Conservation (phyloP, 2,888 invertebrate species). For the Tenthredo distinguenda region DNA sequence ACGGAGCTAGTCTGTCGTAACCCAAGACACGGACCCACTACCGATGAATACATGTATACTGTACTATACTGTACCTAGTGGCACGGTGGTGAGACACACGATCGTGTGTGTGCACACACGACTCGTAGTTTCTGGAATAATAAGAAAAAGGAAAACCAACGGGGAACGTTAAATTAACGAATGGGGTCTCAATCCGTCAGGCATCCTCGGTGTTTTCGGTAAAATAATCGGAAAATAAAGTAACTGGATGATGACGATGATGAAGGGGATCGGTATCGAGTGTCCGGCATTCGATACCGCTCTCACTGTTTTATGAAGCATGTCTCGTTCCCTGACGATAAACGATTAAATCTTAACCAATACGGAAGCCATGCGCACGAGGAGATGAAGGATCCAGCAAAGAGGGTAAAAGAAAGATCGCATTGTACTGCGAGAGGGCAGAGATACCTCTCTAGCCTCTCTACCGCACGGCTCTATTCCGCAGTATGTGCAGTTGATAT, state of each 20-base stretch:
- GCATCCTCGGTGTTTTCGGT: too few species aligned
- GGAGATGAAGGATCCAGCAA: background rate
- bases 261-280: background rate
- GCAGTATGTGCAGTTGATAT: constrained; percentile 29
- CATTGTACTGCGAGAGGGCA: background rate
- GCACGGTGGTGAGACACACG: constrained; percentile 9
- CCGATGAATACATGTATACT: background rate
- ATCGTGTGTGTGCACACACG: background rate
- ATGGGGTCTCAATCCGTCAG: background rate
- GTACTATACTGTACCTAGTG: background rate
- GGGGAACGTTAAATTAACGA: background rate
- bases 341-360: background rate
- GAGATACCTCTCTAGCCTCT: background rate
- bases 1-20: constrained; percentile 77
- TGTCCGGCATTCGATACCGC: background rate
- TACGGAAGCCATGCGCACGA: background rate
- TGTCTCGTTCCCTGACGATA: background rate
- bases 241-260: background rate
- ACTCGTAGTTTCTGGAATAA: background rate
- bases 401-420: background rate
- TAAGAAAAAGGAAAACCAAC: background rate
- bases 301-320: background rate
- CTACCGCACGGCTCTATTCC: background rate
- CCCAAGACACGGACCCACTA: constrained; percentile 79
- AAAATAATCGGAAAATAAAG: background rate